Conservation (phyloP, 1,140 invertebrate genomes). For the Drosophila repleta region DNA sequence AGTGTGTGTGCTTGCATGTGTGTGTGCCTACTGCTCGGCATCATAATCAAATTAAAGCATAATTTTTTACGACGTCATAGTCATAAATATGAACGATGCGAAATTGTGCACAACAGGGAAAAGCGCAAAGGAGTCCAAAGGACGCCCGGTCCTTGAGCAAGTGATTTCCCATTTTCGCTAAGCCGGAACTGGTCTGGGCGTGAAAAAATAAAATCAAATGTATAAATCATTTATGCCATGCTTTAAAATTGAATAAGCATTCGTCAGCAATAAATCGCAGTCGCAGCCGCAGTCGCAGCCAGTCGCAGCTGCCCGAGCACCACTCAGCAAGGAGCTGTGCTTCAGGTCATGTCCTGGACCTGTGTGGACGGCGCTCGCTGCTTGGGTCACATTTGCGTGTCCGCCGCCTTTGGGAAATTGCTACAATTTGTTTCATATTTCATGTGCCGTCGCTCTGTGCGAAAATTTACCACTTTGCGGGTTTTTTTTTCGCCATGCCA, state of each 20-base stretch:
- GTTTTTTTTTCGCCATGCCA: slow-evolving; percentile 18
- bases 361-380: slow-evolving; percentile 2
- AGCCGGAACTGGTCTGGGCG: slow-evolving; percentile 45
- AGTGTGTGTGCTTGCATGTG: slow-evolving; percentile 7
- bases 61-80: slow-evolving; percentile 82
- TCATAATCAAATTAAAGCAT: slow-evolving; percentile 82
- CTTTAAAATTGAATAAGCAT: slow-evolving; percentile 81
- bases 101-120: slow-evolving; percentile 52
- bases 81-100: slow-evolving; percentile 78
- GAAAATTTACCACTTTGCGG: slow-evolving; percentile 40
- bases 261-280: slow-evolving; percentile 78
- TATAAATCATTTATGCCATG: slow-evolving; percentile 74
- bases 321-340: slow-evolving; percentile 30
- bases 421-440: slow-evolving; percentile 80
- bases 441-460: slow-evolving; percentile 41
- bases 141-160: slow-evolving; percentile 32
- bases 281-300: slow-evolving; percentile 12
- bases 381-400: slow-evolving; percentile 70
- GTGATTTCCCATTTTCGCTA: slow-evolving; percentile 62
- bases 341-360: slow-evolving; percentile 14
- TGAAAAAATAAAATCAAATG: slow-evolving; percentile 78
- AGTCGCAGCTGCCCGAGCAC: slow-evolving; percentile 10
- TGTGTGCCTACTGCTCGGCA: slow-evolving; percentile 34
- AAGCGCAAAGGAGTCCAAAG: slow-evolving; percentile 4
- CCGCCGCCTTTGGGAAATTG: slow-evolving; percentile 69